Base-by-base conservation (phyloP, 2,113 vertebrate species). In the Ictalurus furcatus region DNA sequence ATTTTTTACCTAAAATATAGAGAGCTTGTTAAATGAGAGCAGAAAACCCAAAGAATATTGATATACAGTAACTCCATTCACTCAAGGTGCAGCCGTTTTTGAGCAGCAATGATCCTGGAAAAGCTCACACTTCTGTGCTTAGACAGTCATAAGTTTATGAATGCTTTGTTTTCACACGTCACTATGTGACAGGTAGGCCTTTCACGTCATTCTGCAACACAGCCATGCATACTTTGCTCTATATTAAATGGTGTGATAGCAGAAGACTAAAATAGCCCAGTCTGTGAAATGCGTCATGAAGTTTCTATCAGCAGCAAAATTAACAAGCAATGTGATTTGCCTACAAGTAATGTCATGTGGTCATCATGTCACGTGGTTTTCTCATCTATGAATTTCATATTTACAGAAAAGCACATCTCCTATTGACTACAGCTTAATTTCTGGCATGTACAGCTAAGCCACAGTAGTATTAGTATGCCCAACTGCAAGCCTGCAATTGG, bases 171-270 rank as follows among this genome's bases (percentile, higher is more conserved):
- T 84, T 88, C 80, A 74, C 63, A 88, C 37, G 19, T 61, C 7
- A 56, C 67, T 48, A 59, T 84, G 81, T 88, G 67, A 74, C 87
- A 88, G 80, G 67, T 63, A 85, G 58, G 63, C 19, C 74, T 87
- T 69, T 87, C 59, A 44, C 40, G 52, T 87, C 40, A 54, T 78
- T 65, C 86, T 67, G 40, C 25, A 74, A 61, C 67, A 73, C 67
- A 83, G 65, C 23, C 78, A 83, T 54, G 67, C 80, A 37, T 74
- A 83, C 67, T 83, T 83, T 74, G 67, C 87, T 84, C 87, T 88
- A 88, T 88, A 89, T 71, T 84, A 88, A 88, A 88, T 74, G 56
- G 81, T 88, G 87, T 84, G 87, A 88, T 88, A 59, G 56, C 87
- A 84, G 81, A 84, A 54, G 84, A 76, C 87, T n/a, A 63, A 88